Evolutionary conservation across 2,797 vertebrate genomes (phyloP), one percentile per base, ranked within the genome.

Genomic region (Sebastes miniatus): DNA sequence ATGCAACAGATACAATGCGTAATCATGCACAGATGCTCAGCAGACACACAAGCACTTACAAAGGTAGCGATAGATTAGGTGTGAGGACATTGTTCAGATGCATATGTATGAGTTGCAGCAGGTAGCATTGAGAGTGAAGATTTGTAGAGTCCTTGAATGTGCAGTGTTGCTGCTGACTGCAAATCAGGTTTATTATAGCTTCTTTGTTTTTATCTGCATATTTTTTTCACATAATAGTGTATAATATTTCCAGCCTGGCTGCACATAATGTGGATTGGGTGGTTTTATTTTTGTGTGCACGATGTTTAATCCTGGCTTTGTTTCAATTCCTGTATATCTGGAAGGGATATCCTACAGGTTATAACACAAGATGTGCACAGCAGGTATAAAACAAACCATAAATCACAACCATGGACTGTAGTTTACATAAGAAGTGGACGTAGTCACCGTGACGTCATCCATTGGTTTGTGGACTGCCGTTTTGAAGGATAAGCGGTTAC

Each of bases 101-200:
- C 79, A 90, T 88, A 76, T 90, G 86, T 36, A 92, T 87, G 91
- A 89, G 85, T 2, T 80, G 78, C 85, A 86, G 86, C 50, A 70
- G 77, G 71, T 77, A 50, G 69, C 64, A 56, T 47, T 43, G 66
- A 76, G 69, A 52, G 29, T 3, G 18, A 69, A 32, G 63, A 64
- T 63, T 67, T 50, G 34, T 67, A 6, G 77, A 68, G 69, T 66
- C 29, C 72, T 73, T 83, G 43, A 31, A 8, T 20, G 71, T 8
- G 22, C 69, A 27, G 20, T 47, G 65, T 5, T 56, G 61, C 56
- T 69, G 50, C 73, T 62, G 43, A 50, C 32, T 63, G 16, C 56
- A 29, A 77, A 69, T 16, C 59, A 20, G 20, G 18, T n/a, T 57
- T 59, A 24, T 52, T 13, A 12, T 47, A 29, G n/a, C 22, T 16